These are phyloP conservation scores for Gymnopithys bicolor DNA, from an alignment of 2,797 vertebrate genomes.

Conservation along the genomic window DNA sequence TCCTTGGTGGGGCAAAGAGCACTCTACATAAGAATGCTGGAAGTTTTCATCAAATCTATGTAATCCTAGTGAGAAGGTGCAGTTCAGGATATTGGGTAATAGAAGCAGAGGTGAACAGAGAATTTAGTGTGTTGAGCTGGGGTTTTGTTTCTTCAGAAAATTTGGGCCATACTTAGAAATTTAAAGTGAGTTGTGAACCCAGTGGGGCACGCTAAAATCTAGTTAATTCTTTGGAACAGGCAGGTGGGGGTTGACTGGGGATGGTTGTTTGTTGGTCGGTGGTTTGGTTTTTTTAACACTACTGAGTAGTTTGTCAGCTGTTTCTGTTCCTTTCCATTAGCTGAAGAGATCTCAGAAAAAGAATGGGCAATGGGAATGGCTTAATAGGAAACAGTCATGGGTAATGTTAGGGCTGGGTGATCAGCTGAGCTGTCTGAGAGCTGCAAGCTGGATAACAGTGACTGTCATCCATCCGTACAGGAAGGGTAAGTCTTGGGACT, in stretches of 20 bases:
- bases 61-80: not conserved
- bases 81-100: not conserved
- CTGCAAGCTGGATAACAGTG: not conserved
- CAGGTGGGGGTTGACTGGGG: not conserved
- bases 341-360: not conserved
- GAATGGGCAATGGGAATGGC: not conserved
- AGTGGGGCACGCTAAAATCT: not conserved
- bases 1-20: not conserved
- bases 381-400: not conserved
- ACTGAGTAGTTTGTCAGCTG: not conserved
- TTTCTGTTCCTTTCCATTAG: not conserved
- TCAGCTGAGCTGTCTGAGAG: not conserved
- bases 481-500: not conserved
- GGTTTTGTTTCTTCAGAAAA: not conserved
- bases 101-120: not conserved
- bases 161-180: not conserved
- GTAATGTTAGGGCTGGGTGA: not conserved
- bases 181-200: not conserved
- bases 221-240: not conserved
- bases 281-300: not conserved
- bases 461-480: not conserved
- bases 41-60: not conserved
- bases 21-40: fast-evolving
- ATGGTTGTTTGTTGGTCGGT: not conserved
- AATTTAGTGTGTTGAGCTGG: not conserved